Evolutionary conservation across 2,888 invertebrate species (phyloP), one percentile per base, ranked within the genome.

Genomic region (Chydorus sphaericus): DNA sequence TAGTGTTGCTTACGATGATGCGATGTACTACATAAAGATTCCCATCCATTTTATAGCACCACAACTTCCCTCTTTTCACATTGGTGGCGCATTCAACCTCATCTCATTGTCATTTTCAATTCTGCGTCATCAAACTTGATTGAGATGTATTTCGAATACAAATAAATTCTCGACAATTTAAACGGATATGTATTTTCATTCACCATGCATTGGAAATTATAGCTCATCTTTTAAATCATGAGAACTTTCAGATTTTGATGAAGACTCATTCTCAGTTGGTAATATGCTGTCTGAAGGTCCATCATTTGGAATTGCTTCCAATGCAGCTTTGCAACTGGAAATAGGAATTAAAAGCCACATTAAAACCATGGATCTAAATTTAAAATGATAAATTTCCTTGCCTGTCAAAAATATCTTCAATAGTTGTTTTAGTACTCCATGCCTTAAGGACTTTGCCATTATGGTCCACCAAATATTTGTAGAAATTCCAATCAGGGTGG

Each of bases 401-500:
- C 44, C 44, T 44, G 31, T 64, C 63, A 59, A 68, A 68, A 23
- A 67, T 65, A 4, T 64, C 64, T 55, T 66, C 65, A 26, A 69
- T 62, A 5, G 67, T 59, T 5, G 63, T 66, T 60, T 67, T 64
- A 3, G 72, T 71, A 7, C 71, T 71, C 72, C 73, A 74, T 1
- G 67, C 66, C 53, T 67, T 63, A 5, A 72, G 54, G 8, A 73
- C 70, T 44, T 67, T 61, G 4, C 75, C 75, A 48, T 70, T 64
- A 37, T 66, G 64, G 62, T 70, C 65, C 3, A 74, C 68, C 33
- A 75, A 62, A 62, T 75, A 75, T 61, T 75, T 75, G 69, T 71
- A 73, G 64, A 75, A 75, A 61, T 75, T 75, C 75, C 75, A 75
- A 37, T 65, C 68, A 14, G 75, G 74, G 2, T 65, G 62, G 10